Evolutionary conservation across 2,113 vertebrate genomes (phyloP).

Genomic region (Corythornis madagascariensis): DNA sequence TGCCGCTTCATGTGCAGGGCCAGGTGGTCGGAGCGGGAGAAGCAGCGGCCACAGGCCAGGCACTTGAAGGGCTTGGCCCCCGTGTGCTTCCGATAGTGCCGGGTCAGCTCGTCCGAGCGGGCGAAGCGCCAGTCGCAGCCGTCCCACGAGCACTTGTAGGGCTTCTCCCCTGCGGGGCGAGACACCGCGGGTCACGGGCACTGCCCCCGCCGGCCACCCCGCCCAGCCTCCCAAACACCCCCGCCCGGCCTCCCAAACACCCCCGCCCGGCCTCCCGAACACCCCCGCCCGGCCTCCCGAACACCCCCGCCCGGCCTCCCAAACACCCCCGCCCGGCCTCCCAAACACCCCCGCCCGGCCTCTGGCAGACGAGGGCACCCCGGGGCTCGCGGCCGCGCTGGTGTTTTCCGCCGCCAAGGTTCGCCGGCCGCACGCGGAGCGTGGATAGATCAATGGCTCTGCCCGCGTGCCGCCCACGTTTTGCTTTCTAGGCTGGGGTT

Average conservation of each 20-base stretch:
- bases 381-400: background rate
- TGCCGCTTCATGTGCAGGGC: conserved; percentile 91
- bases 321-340: background rate
- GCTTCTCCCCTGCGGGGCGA: conserved; percentile 70
- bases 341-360: background rate
- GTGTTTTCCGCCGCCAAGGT: accelerated
- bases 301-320: background rate
- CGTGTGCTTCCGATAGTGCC: conserved; percentile 89
- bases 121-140: conserved; percentile 89
- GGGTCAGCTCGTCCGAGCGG: conserved; percentile 87
- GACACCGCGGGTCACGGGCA: background rate
- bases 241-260: background rate
- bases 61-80: conserved; percentile 90
- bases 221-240: background rate
- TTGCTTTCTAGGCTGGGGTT: background rate
- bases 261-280: background rate
- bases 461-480: accelerated
- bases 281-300: background rate
- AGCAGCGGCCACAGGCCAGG: conserved; percentile 85
- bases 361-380: background rate
- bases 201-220: background rate
- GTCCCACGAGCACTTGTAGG: conserved; percentile 80
- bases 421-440: accelerated
- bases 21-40: conserved; percentile 90
- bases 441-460: background rate